Conservation (phyloP, 2,797 vertebrate species). For the Parauchenoglanis punctatus region DNA sequence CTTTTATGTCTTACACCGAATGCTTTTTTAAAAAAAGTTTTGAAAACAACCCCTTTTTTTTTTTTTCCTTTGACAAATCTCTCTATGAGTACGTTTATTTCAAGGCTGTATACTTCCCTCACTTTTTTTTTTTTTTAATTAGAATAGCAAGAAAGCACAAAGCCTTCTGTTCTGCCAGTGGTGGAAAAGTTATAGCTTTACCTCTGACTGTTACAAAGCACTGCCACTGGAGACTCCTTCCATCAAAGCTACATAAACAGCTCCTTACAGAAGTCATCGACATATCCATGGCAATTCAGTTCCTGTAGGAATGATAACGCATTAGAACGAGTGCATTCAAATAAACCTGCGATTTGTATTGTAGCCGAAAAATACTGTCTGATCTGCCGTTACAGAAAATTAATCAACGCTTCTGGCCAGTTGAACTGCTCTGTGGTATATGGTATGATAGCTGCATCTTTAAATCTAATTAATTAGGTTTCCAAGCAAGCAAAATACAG, state of each 20-base stretch:
- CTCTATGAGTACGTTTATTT: no score
- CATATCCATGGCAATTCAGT: neutral
- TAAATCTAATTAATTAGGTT: neutral
- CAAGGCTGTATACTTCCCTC: neutral
- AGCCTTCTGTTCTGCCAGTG: neutral
- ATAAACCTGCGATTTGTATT: neutral
- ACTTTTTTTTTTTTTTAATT: neutral
- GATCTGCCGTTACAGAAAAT: neutral
- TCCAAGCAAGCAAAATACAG: neutral
- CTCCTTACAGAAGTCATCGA: no score
- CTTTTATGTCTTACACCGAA: no score
- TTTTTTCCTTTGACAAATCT: no score
- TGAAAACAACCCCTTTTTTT: no score
- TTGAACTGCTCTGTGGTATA: neutral
- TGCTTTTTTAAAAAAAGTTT: no score
- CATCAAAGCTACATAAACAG: neutral
- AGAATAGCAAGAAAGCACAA: neutral
- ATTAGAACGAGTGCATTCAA: neutral
- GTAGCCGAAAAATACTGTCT: neutral
- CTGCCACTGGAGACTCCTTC: neutral
- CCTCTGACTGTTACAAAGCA: neutral
- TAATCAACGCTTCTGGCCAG: neutral
- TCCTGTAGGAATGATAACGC: neutral
- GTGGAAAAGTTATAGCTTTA: neutral
- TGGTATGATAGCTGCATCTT: neutral